A percentile compares a stretch with the other conserved stretches of the same genome.
phyloP scores from a whole-genome alignment of 2,113 vertebrate genomes.

The Centropus bengalensis region DNA sequence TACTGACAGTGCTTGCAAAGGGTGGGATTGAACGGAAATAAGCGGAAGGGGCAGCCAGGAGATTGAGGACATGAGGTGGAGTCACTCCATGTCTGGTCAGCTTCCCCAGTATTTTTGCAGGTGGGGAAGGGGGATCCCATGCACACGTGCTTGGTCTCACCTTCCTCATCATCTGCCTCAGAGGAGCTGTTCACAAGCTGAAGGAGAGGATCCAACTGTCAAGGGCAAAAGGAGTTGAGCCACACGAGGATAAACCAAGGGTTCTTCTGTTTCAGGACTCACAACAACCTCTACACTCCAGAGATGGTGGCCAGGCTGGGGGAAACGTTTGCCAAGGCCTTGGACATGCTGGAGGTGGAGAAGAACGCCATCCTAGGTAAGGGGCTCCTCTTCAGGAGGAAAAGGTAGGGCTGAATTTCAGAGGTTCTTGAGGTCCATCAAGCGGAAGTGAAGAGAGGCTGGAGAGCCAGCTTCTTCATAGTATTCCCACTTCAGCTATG shows the following conservation, averaged over 20 bases:
- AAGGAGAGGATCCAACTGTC: constrained; percentile 64
- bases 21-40: constrained; percentile 39
- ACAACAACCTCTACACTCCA: constrained; percentile 89
- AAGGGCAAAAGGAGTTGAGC: background rate
- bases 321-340: constrained; percentile 83
- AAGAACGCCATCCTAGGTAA: constrained; percentile 92
- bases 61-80: constrained; percentile 57
- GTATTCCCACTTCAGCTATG: background rate
- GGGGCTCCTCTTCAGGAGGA: background rate
- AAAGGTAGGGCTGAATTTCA: background rate
- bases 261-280: constrained; percentile 82
- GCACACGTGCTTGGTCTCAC: constrained; percentile 70
- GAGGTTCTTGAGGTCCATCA: background rate
- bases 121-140: constrained; percentile 74
- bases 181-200: constrained; percentile 68
- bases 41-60: constrained; percentile 33
- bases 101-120: constrained; percentile 57
- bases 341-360: constrained; percentile 91
- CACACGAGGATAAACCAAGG: background rate
- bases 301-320: constrained; percentile 89
- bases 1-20: constrained; percentile 9
- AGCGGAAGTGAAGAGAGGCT: background rate
- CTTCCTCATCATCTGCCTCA: constrained; percentile 70
- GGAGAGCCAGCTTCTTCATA: background rate
- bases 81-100: constrained; percentile 64